Conservation (phyloP, 2,888 invertebrate species). For the Cephonodes hylas region DNA sequence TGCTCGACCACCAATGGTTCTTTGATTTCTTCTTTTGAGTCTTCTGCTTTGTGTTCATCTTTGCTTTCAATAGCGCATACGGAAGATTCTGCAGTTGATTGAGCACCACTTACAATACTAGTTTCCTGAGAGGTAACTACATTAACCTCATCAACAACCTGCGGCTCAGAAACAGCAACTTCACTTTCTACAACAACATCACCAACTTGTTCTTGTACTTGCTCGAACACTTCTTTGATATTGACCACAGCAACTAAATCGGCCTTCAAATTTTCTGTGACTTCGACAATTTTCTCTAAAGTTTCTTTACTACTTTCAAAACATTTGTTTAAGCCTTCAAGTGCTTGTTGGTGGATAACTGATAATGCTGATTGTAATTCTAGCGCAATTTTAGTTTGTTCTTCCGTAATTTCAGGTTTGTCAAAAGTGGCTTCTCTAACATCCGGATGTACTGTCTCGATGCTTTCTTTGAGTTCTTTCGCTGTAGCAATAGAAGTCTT, state of each 20-base stretch:
- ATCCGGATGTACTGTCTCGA: slow-evolving; percentile 23
- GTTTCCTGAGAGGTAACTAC: neutral
- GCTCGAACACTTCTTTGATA: slow-evolving; percentile 7
- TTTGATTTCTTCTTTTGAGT: neutral
- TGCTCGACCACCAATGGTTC: neutral
- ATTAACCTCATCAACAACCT: neutral
- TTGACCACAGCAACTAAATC: slow-evolving; percentile 20
- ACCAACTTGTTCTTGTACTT: neutral
- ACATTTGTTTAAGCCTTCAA: slow-evolving; percentile 26
- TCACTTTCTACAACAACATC: neutral
- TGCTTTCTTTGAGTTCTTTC: slow-evolving; percentile 39
- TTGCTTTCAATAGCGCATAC: neutral
- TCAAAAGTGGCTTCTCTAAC: neutral
- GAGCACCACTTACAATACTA: neutral
- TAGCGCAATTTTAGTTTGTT: slow-evolving; percentile 30
- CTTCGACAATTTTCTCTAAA: slow-evolving; percentile 29
- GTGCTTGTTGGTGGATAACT: slow-evolving; percentile 26
- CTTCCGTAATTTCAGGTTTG: slow-evolving; percentile 20
- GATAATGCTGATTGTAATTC: slow-evolving; percentile 32
- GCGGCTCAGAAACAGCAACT: neutral
- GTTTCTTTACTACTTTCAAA: slow-evolving; percentile 20
- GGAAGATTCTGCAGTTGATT: neutral
- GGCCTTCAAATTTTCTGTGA: slow-evolving; percentile 27
- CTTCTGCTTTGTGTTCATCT: neutral
- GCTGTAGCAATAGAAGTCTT: slow-evolving; percentile 40